phyloP scores from a whole-genome alignment of 2,888 invertebrate species.

The Bhutanitis thaidina region DNA sequence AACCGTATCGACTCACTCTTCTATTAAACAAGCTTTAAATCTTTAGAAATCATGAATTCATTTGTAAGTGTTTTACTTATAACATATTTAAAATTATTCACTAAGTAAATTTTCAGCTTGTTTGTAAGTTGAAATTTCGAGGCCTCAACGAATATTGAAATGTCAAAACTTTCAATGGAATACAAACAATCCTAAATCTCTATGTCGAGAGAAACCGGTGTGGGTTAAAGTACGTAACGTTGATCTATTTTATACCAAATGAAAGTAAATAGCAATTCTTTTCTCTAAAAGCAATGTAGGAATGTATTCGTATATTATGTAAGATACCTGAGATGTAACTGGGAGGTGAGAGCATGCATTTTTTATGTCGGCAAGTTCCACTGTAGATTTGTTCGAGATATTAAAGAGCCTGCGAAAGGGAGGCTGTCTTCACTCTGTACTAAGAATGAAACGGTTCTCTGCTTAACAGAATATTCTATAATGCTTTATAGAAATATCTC shows the following conservation, averaged over 20 bases:
- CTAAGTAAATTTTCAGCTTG: too few species aligned
- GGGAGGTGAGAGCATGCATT: conserved; percentile 8
- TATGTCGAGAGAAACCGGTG: too few species aligned
- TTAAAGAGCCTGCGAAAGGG: conserved; percentile 17
- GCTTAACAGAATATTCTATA: conserved; percentile 12
- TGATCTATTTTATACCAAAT: background rate
- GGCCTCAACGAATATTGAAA: too few species aligned
- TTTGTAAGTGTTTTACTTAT: too few species aligned
- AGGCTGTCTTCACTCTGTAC: conserved; percentile 4
- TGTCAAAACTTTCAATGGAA: too few species aligned
- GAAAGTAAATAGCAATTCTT: conserved; percentile 1
- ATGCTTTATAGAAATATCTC: background rate
- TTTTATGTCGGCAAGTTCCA: conserved; percentile 13
- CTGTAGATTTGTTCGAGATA: conserved; percentile 18
- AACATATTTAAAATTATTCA: too few species aligned
- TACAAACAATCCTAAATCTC: too few species aligned
- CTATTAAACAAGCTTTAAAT: too few species aligned
- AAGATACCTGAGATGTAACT: conserved; percentile 1
- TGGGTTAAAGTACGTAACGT: too few species aligned
- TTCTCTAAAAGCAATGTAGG: background rate
- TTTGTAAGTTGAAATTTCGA: too few species aligned
- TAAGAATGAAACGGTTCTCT: conserved; percentile 8
- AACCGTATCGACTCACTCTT: too few species aligned
- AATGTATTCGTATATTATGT: background rate
- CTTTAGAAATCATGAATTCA: too few species aligned